Evolutionary conservation across 53 echinoderm and acorn worm species (phyloP).

Genomic region (Astropecten irregularis): DNA sequence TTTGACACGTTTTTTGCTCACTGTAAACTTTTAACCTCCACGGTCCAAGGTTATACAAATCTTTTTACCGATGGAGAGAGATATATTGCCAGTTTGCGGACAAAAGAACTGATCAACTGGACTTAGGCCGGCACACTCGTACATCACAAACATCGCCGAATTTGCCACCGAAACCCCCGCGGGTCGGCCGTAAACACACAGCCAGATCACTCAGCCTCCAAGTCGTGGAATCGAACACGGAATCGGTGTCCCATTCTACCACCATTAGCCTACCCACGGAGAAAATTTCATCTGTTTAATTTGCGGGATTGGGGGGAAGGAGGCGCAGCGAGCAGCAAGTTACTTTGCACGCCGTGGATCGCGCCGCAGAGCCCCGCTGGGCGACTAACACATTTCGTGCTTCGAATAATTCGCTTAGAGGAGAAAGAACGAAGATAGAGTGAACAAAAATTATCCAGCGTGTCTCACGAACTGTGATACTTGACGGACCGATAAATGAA

Average conservation of each 20-base stretch:
- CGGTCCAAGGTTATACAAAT: constrained; percentile 6
- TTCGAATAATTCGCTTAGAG: constrained; percentile 50
- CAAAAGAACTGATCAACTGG: not conserved
- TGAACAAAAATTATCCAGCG: not conserved
- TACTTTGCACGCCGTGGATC: constrained; percentile 26
- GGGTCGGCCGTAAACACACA: too few species aligned
- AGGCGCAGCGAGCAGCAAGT: constrained; percentile 19
- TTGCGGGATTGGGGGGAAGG: constrained; percentile 18
- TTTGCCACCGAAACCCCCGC: too few species aligned
- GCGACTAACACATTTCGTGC: constrained; percentile 55
- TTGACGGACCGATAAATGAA: too few species aligned
- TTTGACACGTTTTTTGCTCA: too few species aligned
- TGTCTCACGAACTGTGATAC: too few species aligned
- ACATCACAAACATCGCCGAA: too few species aligned
- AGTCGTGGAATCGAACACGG: too few species aligned
- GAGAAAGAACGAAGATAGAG: not conserved
- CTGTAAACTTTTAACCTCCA: constrained; percentile 30
- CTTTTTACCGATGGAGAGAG: too few species aligned
- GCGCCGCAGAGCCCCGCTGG: constrained; percentile 41
- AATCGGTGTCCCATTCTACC: constrained; percentile 11
- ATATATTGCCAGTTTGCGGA: not conserved
- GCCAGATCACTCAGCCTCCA: too few species aligned
- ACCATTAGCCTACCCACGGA: constrained; percentile 31
- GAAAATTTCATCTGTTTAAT: constrained; percentile 56
- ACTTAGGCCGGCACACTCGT: too few species aligned